phyloP scores from a whole-genome alignment of 2,113 vertebrate genomes.

The Callipepla californica region DNA sequence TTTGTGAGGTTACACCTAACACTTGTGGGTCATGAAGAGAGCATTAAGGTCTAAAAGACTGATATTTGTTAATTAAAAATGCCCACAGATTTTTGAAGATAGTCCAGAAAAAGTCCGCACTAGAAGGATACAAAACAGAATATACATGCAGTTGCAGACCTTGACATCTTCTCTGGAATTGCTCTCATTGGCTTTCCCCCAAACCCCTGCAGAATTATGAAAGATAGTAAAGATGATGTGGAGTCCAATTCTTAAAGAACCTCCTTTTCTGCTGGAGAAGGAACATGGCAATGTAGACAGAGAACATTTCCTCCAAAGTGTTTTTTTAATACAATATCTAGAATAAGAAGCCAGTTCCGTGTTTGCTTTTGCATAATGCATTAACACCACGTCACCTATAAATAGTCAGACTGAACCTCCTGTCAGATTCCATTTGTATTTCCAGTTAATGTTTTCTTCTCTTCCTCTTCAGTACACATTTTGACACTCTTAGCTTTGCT shows the following conservation, averaged over 20 bases:
- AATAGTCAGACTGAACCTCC: constrained; percentile 18
- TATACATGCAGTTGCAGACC: neutral
- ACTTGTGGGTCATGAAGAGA: neutral
- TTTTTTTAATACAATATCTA: neutral
- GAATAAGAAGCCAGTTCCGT: neutral
- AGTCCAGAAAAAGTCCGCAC: neutral
- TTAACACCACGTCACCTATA: constrained; percentile 29
- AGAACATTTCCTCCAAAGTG: neutral
- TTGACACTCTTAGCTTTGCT: neutral
- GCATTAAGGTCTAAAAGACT: neutral
- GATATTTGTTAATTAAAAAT: neutral
- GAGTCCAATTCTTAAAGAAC: neutral
- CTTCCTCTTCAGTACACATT: neutral
- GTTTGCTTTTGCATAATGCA: constrained; percentile 16
- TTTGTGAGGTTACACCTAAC: neutral
- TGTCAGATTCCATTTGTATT: constrained; percentile 39
- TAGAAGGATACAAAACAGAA: neutral
- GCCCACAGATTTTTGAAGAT: neutral
- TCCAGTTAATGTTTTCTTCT: neutral
- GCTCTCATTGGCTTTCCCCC: neutral
- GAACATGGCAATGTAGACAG: neutral
- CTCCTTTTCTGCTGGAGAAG: neutral
- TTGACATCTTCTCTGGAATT: neutral
- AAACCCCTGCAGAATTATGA: neutral
- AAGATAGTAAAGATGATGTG: neutral